Evolutionary conservation across 2,797 vertebrate genomes (phyloP), one percentile per base, ranked within the genome.

Genomic region (Taeniopygia guttata): DNA sequence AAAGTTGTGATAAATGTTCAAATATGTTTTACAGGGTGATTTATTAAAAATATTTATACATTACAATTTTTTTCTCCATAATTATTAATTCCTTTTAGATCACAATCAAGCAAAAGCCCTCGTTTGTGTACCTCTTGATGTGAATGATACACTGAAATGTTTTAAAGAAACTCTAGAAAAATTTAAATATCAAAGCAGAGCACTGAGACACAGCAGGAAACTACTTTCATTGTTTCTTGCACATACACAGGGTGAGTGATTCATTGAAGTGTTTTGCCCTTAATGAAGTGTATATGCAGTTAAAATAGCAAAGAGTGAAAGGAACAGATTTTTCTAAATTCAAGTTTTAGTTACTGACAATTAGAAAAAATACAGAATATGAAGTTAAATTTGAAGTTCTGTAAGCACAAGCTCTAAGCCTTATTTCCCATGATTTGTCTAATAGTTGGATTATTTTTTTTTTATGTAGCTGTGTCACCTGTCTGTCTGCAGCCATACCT

Each of bases 81-180:
- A 81, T 76, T 73, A 45, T 85, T 87, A 27, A 87, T 89, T 94
- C 20, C 26, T 96, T 97, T 92, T 97, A 99, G 99, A 98, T 79
- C 58, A 60, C 7, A 95, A 72, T 59, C 96, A 76, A 79, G 97
- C 97, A 54, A 98, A 98, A 97, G 93, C 93, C n/a, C 95, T 98
- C 10, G 96, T 98, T 84, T 97, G 97, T 34, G 98, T 99, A 79
- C 99, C 99, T 13, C 92, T 99, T 95, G 98, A 99, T 82, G 98
- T 99, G 92, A 96, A 97, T 27, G 98, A 99, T 93, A 98, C 98
- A 8, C 95, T 99, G 95, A 93, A 91, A 74, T 98, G 97, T 96
- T 99, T 99, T 93, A 98, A 97, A 94, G 97, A 99, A 96, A 98
- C 98, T 52, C 72, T 99, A 69, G 96, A 98, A 95, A 98, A 97